These are phyloP conservation scores for Cephonodes hylas DNA, from an alignment of 2,888 invertebrate species.

Conservation along the genomic window DNA sequence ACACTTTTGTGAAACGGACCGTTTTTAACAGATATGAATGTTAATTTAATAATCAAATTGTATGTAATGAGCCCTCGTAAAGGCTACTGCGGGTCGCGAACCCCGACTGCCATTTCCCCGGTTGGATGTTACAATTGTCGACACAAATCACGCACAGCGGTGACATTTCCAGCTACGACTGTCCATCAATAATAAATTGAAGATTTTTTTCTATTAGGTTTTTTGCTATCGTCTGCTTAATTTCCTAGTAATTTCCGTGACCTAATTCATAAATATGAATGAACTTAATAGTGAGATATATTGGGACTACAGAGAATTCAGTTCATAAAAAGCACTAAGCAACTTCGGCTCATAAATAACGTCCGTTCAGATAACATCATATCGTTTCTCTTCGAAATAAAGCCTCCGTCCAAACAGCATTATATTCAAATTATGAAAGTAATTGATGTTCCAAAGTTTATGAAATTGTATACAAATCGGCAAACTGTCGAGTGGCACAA, in stretches of 20 bases:
- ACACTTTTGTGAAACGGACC: slow-evolving; percentile 24
- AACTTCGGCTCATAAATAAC: too few species aligned
- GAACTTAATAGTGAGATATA: too few species aligned
- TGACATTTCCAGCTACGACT: neutral
- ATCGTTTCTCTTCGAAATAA: neutral
- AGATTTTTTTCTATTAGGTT: too few species aligned
- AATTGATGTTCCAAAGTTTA: neutral
- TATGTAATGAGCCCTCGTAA: slow-evolving; percentile 11
- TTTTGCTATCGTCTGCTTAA: too few species aligned
- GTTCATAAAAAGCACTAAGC: too few species aligned
- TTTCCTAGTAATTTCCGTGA: too few species aligned
- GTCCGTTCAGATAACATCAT: neutral
- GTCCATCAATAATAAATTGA: neutral
- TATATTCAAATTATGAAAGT: neutral
- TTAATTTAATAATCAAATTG: slow-evolving; percentile 19
- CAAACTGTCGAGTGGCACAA: neutral
- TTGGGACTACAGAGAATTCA: too few species aligned
- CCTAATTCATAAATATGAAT: too few species aligned
- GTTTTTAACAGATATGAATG: slow-evolving; percentile 14
- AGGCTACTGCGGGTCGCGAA: neutral
- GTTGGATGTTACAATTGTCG: neutral
- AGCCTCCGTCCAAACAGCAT: neutral
- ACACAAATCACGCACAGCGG: neutral
- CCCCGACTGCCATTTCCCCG: neutral
- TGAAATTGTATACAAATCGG: neutral